Base-by-base conservation (phyloP, 2,797 vertebrate genomes). In the Prunella strophiata region DNA sequence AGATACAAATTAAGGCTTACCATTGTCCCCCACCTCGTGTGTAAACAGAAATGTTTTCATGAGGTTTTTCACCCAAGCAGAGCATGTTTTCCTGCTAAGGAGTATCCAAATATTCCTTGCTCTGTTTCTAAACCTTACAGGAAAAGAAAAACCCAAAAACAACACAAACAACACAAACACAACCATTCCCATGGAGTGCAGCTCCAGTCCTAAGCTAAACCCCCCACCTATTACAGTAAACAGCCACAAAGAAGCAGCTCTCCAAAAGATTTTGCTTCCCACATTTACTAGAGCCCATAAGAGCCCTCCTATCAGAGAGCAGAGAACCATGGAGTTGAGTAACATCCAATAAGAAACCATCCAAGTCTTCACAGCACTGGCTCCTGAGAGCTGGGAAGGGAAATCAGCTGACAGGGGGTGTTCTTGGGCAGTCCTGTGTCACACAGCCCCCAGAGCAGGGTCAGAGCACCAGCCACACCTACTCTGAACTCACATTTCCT, bases 21-120 rank as follows among this genome's bases (percentile, higher is more conserved):
- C 20, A 9, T 61, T 61, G 12, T 0, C 16, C 29, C 8, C 2
- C 12, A 1, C 5, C 1, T 7, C 15, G 3, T 71, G 26, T 50
- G 45, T 58, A 59, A 65, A 74, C 18, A 74, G 34, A 87, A 76
- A 67, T 12, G 11, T 57, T 93, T 82, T 77, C 19, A 23, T 43
- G 52, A 32, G n/a, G 48, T 80, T 85, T 75, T 86, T 73, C 34
- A 82, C 9, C 27, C 34, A 59, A 61, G 52, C 21, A 73, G 45
- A 67, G 14, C 30, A 58, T 12, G 5, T 65, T 72, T 78, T 81
- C 48, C 26, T 76, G 45, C 43, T 34, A 30, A 58, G 10, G 3
- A 25, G 1, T 20, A 34, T 63, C 76, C 58, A 84, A 81, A 86
- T 65, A 79, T 27, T 61, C 38, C 22, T 91, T 62, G 22, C 17